Evolutionary conservation across 2,113 vertebrate genomes (phyloP), one percentile per base, ranked within the genome.

Genomic region (Oreotragus oreotragus): DNA sequence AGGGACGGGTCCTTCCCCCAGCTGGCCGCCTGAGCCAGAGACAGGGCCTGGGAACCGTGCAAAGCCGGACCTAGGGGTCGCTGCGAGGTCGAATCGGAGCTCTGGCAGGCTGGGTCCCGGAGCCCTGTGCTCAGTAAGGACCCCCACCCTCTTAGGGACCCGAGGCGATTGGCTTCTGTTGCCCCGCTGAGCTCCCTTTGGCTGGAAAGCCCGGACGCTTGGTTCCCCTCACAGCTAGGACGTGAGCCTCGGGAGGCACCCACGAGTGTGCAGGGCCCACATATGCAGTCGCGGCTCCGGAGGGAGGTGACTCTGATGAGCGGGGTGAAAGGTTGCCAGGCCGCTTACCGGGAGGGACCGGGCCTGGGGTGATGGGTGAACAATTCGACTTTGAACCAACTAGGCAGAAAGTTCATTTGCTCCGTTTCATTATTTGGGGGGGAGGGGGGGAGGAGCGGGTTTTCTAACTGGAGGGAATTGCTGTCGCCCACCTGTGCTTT

Each of bases 21-120:
- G 11, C 43, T 4, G 0, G 25, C 57, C 0, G 3, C 33, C 36
- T 12, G 14, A 51, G 5, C 15, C 55, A 10, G 43, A 97, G 98
- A 90, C 86, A 84, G 95, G 97, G 97, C 94, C 62, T 86, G 98
- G 96, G 98, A 98, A 89, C 88, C 86, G 84, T 96, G 97, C 83
- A 94, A 96, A 98, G 96, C 97, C 98, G 98, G 98, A 98, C 98
- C 98, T 98, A 98, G 98, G 98, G 98, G 98, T 99, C 98, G 98
- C 98, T 99, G 98, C 97, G 96, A 91, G 92, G 97, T 91, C 89
- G 96, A 96, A 96, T 98, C 97, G 73, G 97, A 98, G 96, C 97
- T 94, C 92, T 80, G 95, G 8, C 87, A 83, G 79, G 77, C 70
- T 77, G 97, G 98, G 97, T 92, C 96, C 92, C 94, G 91, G 13